phyloP scores from a whole-genome alignment of 2,888 invertebrate species.

The Platycnemis pennipes region DNA sequence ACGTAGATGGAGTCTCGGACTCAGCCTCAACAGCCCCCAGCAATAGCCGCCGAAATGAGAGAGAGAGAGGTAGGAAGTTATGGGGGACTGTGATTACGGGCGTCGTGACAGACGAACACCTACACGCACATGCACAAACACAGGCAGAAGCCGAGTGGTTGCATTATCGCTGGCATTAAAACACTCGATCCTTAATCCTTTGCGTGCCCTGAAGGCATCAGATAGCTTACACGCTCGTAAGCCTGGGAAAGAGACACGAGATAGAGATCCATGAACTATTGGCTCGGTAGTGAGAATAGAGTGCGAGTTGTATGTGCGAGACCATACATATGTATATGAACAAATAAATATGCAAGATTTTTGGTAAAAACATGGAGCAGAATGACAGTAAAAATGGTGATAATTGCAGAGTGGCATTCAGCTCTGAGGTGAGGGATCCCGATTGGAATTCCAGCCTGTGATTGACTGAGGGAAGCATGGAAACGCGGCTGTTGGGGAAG shows the following conservation, averaged over 20 bases:
- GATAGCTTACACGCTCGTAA: slow-evolving; percentile 12
- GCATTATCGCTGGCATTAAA: slow-evolving; percentile 22
- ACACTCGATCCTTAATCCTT: not conserved
- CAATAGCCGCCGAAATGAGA: not conserved
- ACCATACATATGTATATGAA: not conserved
- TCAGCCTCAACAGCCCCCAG: not conserved
- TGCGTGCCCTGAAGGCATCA: not conserved
- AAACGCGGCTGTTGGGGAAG: too few species aligned
- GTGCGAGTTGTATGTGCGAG: not conserved
- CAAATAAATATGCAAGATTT: not conserved
- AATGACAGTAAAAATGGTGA: not conserved
- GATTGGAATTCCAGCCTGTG: not conserved
- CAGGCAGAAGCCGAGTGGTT: not conserved
- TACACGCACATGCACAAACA: too few species aligned
- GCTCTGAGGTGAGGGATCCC: not conserved
- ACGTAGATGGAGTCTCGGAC: not conserved
- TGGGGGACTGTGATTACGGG: not conserved
- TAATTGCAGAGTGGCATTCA: not conserved
- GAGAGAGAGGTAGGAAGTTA: not conserved
- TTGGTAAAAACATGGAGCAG: not conserved
- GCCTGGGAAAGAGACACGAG: not conserved
- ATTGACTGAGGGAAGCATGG: not conserved
- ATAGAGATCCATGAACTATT: not conserved
- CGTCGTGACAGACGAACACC: not conserved
- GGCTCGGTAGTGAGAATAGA: not conserved